Evolutionary conservation across 2,113 vertebrate species (phyloP).

Genomic region (Potamarius usumacintae): DNA sequence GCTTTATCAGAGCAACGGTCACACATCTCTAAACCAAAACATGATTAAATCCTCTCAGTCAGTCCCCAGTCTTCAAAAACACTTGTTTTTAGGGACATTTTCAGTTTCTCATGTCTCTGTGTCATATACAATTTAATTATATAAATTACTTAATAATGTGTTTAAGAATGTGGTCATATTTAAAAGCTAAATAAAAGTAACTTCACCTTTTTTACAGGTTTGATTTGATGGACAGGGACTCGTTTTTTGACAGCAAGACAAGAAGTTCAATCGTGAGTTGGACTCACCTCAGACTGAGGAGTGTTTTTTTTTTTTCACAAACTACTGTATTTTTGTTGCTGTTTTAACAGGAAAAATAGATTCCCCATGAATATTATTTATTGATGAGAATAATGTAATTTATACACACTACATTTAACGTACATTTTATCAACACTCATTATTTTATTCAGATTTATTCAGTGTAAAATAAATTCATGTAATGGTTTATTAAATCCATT

Average conservation of each 20-base stretch:
- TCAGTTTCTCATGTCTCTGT: background rate
- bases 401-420: background rate
- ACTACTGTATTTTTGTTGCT: background rate
- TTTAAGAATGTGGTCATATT: background rate
- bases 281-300: background rate
- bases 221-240: slow-evolving; percentile 93
- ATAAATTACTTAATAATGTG: background rate
- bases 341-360: background rate
- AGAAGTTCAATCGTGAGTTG: slow-evolving; percentile 95
- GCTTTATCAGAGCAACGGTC: background rate
- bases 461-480: background rate
- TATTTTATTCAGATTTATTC: background rate
- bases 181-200: background rate
- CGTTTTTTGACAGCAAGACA: slow-evolving; percentile 96
- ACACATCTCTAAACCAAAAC: background rate
- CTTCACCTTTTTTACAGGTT: slow-evolving; percentile 75
- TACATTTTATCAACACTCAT: background rate
- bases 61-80: background rate
- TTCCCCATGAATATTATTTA: background rate
- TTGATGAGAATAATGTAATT: background rate
- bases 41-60: background rate
- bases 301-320: background rate
- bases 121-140: background rate
- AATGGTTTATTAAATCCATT: background rate
- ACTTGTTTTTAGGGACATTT: background rate